Percentiles rank a stretch among this genome's conserved stretches.
Evolutionary conservation across 2,113 vertebrate species (phyloP).

Genomic region (Rhizomys pruinosus): DNA sequence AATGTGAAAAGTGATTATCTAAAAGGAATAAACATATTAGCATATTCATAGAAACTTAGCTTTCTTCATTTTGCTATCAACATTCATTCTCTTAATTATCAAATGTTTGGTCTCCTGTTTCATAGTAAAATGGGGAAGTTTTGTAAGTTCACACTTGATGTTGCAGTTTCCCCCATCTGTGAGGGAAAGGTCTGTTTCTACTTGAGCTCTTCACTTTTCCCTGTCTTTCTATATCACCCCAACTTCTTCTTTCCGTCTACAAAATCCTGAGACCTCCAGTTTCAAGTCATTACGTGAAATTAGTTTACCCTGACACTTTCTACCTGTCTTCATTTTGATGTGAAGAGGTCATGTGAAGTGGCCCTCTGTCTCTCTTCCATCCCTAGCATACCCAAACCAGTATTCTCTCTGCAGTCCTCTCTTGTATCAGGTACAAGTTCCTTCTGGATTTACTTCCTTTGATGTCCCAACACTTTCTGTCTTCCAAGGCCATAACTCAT

Average conservation of each 20-base stretch:
- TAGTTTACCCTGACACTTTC: neutral
- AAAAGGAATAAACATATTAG: neutral
- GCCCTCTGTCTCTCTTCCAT: neutral
- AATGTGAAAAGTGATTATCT: neutral
- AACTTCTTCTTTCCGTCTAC: neutral
- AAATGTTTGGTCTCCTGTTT: neutral
- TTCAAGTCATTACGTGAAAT: constrained; percentile 3
- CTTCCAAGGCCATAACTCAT: neutral
- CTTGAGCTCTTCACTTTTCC: neutral
- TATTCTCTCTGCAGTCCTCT: neutral
- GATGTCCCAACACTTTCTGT: neutral
- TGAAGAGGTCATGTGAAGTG: neutral
- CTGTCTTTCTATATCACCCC: neutral
- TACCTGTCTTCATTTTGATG: neutral
- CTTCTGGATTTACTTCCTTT: neutral
- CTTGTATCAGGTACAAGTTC: no score
- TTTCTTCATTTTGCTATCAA: neutral
- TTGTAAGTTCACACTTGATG: neutral
- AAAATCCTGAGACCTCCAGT: neutral
- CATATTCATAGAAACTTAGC: neutral
- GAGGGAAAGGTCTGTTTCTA: neutral
- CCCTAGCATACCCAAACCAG: neutral
- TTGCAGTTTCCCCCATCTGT: neutral
- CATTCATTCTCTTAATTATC: neutral
- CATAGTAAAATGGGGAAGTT: neutral